These are phyloP conservation scores for Sebastes taczanowskii DNA, from an alignment of 2,797 vertebrate species.

Conservation along the genomic window DNA sequence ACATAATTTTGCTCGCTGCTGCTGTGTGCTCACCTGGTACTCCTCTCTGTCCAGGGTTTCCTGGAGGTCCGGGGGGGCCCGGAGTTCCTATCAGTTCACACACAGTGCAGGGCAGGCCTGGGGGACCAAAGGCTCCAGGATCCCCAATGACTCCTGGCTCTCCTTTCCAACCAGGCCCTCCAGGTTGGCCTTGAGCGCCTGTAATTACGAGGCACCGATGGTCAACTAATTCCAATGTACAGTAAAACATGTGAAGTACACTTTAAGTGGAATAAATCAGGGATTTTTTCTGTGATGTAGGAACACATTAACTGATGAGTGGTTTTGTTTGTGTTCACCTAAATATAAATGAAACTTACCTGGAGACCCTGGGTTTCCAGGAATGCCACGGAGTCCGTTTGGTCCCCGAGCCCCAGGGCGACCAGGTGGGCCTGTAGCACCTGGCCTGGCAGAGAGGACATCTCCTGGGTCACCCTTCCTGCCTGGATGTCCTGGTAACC, in stretches of 20 bases:
- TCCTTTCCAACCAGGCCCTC: slow-evolving; percentile 60
- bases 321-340: slow-evolving; percentile 1
- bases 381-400: slow-evolving; percentile 47
- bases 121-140: slow-evolving; percentile 43
- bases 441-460: slow-evolving; percentile 8
- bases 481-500: slow-evolving; percentile 53
- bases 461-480: slow-evolving; percentile 61
- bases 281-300: not conserved
- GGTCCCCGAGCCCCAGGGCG: slow-evolving; percentile 27
- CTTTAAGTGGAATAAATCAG: not conserved
- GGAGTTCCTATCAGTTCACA: slow-evolving; percentile 6
- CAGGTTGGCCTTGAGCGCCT: slow-evolving; percentile 60
- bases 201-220: not conserved
- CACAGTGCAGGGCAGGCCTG: slow-evolving; percentile 36
- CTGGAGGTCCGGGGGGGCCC: slow-evolving; percentile 56
- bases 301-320: not conserved
- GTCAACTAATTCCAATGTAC: not conserved
- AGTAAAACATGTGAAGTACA: not conserved
- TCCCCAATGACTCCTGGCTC: slow-evolving; percentile 54
- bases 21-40: slow-evolving; percentile 36
- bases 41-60: slow-evolving; percentile 52
- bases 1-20: not conserved
- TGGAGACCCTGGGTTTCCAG: slow-evolving; percentile 55
- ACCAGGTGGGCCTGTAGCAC: slow-evolving; percentile 52
- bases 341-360: slow-evolving; percentile 33